Evolutionary conservation across 2,888 invertebrate genomes (phyloP).

Genomic region (Habroteleia sp.): DNA sequence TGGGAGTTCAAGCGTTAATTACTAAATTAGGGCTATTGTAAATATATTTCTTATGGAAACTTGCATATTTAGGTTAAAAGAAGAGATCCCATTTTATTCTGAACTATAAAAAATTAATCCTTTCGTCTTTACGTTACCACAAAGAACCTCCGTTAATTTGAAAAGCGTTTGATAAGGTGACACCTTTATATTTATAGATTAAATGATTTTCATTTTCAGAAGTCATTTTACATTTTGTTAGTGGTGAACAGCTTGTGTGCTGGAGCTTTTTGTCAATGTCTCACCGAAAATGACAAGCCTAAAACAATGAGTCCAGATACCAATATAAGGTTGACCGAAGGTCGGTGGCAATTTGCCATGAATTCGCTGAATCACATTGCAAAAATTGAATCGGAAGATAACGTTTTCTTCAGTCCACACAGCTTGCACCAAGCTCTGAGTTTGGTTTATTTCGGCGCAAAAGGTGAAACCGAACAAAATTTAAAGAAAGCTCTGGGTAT

Average conservation of each 20-base stretch:
- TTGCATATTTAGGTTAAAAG: too few relatives aligned
- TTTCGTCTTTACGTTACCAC: too few relatives aligned
- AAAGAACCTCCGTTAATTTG: too few relatives aligned
- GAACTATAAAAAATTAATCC: too few relatives aligned
- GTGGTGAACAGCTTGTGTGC: conserved; percentile 14
- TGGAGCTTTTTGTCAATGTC: conserved; percentile 78
- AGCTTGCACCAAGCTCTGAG: conserved; percentile 91
- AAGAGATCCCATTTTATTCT: too few relatives aligned
- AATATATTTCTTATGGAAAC: too few relatives aligned
- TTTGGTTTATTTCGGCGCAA: conserved; percentile 89
- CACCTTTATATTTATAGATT: not conserved
- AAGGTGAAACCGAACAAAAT: conserved; percentile 86
- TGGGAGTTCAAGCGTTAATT: too few relatives aligned
- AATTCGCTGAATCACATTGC: conserved; percentile 87
- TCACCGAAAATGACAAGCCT: conserved; percentile 81
- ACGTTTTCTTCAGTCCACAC: conserved; percentile 93
- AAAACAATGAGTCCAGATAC: conserved; percentile 72
- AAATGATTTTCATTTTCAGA: conserved; percentile 27
- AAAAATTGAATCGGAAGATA: conserved; percentile 85
- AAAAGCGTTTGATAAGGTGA: too few relatives aligned
- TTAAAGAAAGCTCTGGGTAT: conserved; percentile 85
- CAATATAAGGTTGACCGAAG: conserved; percentile 82
- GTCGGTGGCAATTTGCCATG: conserved; percentile 87
- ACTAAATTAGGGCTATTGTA: too few relatives aligned
- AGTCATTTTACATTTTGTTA: conserved; percentile 1